Conservation (phyloP, 2,888 invertebrate genomes). For the Drosophila sordidula region DNA sequence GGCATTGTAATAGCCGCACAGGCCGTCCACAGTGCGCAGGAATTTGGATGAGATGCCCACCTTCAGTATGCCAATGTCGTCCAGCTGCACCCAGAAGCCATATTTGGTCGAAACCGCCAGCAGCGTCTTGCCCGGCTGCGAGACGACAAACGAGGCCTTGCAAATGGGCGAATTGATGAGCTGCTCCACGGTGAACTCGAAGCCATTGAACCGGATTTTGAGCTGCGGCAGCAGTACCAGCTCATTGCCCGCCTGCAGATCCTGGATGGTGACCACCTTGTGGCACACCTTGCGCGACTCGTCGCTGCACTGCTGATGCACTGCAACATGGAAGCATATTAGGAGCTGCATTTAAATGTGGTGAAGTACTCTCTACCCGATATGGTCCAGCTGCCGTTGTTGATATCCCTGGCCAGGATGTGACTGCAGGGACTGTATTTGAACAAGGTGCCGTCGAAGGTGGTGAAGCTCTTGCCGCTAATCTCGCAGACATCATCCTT, state of each 20-base stretch:
- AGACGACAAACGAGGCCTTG: slow-evolving; percentile 88
- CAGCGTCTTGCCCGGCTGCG: slow-evolving; percentile 89
- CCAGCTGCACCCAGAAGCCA: slow-evolving; percentile 91
- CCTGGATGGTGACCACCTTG: slow-evolving; percentile 88
- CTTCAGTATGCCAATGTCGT: slow-evolving; percentile 89
- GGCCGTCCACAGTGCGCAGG: slow-evolving; percentile 89
- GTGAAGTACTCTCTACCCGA: slow-evolving; percentile 86
- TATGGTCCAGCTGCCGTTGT: slow-evolving; percentile 89
- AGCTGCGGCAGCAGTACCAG: slow-evolving; percentile 86
- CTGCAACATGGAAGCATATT: slow-evolving; percentile 87
- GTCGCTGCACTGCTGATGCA: slow-evolving; percentile 83
- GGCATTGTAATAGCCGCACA: slow-evolving; percentile 92
- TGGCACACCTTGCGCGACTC: slow-evolving; percentile 86
- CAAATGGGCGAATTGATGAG: slow-evolving; percentile 83
- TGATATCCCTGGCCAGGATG: slow-evolving; percentile 90
- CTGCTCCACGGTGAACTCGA: slow-evolving; percentile 85
- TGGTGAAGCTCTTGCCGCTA: slow-evolving; percentile 91
- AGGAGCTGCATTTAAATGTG: not conserved
- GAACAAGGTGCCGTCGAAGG: slow-evolving; percentile 92
- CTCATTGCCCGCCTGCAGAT: slow-evolving; percentile 86
- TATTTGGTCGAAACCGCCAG: slow-evolving; percentile 89
- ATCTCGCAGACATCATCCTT: slow-evolving; percentile 88
- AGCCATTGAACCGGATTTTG: slow-evolving; percentile 89
- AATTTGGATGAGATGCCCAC: slow-evolving; percentile 89
- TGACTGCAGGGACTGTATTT: slow-evolving; percentile 94